A percentile compares a stretch with the other conserved stretches of the same genome.
These are phyloP conservation scores for Dromius quadrimaculatus DNA, from an alignment of 2,888 invertebrate species.

Conservation along the genomic window DNA sequence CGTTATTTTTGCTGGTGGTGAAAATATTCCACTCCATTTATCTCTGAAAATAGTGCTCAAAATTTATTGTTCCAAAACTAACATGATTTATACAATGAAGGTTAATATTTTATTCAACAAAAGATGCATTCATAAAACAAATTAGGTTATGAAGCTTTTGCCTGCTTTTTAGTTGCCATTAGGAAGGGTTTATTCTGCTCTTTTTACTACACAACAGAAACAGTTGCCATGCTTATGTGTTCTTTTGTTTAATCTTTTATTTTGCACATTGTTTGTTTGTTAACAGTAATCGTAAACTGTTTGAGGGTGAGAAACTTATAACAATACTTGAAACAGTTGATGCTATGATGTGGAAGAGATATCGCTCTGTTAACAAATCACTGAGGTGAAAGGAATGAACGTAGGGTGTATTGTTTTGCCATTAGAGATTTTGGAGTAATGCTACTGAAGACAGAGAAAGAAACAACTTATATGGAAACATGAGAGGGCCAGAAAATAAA, in stretches of 20 bases:
- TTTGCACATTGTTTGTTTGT: slow-evolving; percentile 24
- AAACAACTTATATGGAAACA: too few species aligned
- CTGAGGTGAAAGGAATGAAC: too few species aligned
- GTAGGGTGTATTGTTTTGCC: too few species aligned
- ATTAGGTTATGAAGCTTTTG: slow-evolving; percentile 23
- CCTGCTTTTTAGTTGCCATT: slow-evolving; percentile 24
- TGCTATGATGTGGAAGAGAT: slow-evolving; percentile 19
- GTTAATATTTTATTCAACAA: slow-evolving; percentile 31
- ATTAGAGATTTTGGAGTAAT: too few species aligned
- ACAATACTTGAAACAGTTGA: slow-evolving; percentile 14
- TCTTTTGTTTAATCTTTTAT: slow-evolving; percentile 28
- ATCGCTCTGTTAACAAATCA: not conserved
- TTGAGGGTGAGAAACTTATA: slow-evolving; percentile 26
- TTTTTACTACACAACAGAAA: slow-evolving; percentile 22
- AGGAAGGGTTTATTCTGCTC: slow-evolving; percentile 32
- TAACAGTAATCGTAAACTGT: slow-evolving; percentile 34
- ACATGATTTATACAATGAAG: slow-evolving; percentile 29
- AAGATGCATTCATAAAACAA: slow-evolving; percentile 21
- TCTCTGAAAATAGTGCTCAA: slow-evolving; percentile 6
- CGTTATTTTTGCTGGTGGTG: slow-evolving; percentile 23
- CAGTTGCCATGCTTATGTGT: slow-evolving; percentile 21
- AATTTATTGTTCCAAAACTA: slow-evolving; percentile 35
- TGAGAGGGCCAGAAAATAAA: too few species aligned
- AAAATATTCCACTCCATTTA: slow-evolving; percentile 38
- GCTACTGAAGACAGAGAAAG: too few species aligned